These are phyloP conservation scores for Leptatherina wallacei DNA, from an alignment of 2,797 vertebrate genomes.

Conservation along the genomic window DNA sequence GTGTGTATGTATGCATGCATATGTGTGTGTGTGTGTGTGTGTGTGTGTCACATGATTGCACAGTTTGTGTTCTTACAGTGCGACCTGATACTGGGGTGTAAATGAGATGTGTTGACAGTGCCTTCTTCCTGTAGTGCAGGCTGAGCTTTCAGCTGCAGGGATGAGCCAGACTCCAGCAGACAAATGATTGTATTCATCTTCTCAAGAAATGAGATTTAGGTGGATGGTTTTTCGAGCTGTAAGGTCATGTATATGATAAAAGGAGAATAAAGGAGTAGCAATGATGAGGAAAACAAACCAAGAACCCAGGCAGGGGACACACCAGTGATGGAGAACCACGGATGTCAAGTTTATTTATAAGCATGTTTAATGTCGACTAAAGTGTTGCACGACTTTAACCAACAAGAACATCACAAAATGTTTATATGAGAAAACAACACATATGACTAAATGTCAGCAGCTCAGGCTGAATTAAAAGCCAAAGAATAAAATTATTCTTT, in stretches of 20 bases:
- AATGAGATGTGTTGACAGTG: slow-evolving; percentile 53
- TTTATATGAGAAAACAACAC: too few relatives aligned
- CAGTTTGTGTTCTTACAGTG: slow-evolving; percentile 30
- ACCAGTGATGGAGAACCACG: too few relatives aligned
- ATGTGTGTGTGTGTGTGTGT: slow-evolving; percentile 9
- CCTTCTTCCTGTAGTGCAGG: slow-evolving; percentile 29
- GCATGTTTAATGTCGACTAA: too few relatives aligned
- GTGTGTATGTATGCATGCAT: neutral
- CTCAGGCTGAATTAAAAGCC: too few relatives aligned
- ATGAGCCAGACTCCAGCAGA: slow-evolving; percentile 18
- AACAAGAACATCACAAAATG: too few relatives aligned
- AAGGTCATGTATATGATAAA: neutral
- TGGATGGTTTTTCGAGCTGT: neutral
- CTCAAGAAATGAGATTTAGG: slow-evolving; percentile 9
- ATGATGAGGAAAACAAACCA: too few relatives aligned
- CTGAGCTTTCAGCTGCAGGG: slow-evolving; percentile 33
- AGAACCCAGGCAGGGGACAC: too few relatives aligned
- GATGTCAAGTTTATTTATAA: too few relatives aligned
- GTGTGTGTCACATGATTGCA: slow-evolving; percentile 26
- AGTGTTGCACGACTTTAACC: too few relatives aligned
- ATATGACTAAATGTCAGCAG: too few relatives aligned
- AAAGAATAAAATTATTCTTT: too few relatives aligned
- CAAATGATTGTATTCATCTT: slow-evolving; percentile 31
- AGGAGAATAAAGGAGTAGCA: neutral
- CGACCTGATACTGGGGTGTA: slow-evolving; percentile 24